Base-by-base conservation (phyloP, 2,797 vertebrate species). In the Yasuhikotakia modesta region DNA sequence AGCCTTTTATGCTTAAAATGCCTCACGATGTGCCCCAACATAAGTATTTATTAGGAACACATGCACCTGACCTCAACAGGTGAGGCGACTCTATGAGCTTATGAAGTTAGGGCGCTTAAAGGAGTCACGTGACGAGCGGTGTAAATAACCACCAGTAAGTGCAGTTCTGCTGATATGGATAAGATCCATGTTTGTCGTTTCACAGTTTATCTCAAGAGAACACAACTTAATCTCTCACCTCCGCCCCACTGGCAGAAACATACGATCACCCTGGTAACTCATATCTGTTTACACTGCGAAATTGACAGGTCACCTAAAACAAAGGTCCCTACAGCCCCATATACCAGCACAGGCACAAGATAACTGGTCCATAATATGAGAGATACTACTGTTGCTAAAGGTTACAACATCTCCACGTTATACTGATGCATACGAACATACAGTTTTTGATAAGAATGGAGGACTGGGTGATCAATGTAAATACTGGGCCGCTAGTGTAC, bases 41-140 rank as follows among this genome's bases (percentile, higher is more conserved):
- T 39, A 39, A 39, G 35, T 39, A 10, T 39, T 39, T 39, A 39
- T 10, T n/a, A n/a, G n/a, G n/a, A n/a, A n/a, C n/a, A n/a, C n/a
- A 39, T 17, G 4, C 68, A 60, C 63, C 70, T 75, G 69, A 69
- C 77, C 52, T 60, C 52, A 66, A 79, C 52, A 81, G 70, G 68
- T 85, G 77, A 80, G 79, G 72, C 68, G 61, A n/a, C 78, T 78
- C 64, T 53, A 73, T 46, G 61, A 45, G 76, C 82, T 87, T 82
- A 85, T 21, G 79, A 70, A 73, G 73, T 68, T 81, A 57, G 35
- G 75, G 77, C 61, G 55, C 79, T 50, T 70, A 79, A 82, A 63
- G 75, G 14, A 11, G 81, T 90, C 90, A 92, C 86, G 85, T 92
- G 89, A 78, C 78, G 58, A 52, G 79, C 87, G 89, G 87, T 39